Evolutionary conservation across 2,888 invertebrate species (phyloP).

Genomic region (Ypsolopha scabrella): DNA sequence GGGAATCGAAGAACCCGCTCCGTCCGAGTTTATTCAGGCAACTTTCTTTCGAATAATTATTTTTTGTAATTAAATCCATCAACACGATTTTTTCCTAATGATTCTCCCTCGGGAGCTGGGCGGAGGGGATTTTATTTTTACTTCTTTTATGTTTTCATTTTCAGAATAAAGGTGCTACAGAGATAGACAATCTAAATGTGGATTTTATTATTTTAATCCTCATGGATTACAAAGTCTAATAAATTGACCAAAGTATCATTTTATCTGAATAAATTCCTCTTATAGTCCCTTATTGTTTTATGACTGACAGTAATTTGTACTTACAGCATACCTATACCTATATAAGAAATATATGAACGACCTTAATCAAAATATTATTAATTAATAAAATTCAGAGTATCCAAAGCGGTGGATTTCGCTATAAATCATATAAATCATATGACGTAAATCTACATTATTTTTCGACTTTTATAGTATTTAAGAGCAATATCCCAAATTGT

Average conservation of each 20-base stretch:
- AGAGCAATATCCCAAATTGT: background rate
- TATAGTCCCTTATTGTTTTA: no score
- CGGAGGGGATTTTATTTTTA: conserved; percentile 36
- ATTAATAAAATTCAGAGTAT: no score
- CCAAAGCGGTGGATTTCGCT: no score
- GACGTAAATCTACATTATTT: no score
- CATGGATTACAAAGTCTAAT: background rate
- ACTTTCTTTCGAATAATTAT: conserved; percentile 69
- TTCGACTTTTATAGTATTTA: no score
- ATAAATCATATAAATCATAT: no score
- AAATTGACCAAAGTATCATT: no score
- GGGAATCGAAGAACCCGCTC: conserved; percentile 67
- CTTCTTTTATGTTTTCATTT: conserved; percentile 30
- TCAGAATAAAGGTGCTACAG: conserved; percentile 20
- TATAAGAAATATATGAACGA: no score
- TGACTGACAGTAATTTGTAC: no score
- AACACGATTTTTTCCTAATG: conserved; percentile 71
- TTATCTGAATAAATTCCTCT: no score
- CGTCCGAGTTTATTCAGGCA: conserved; percentile 66
- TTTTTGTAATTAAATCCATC: conserved; percentile 72
- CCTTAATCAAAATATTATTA: no score
- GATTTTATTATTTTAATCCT: background rate
- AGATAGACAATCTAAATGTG: conserved; percentile 14
- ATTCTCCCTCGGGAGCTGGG: conserved; percentile 55
- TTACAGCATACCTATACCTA: no score